Evolutionary conservation across 1,140 invertebrate species (phyloP).

Genomic region (Drosophila leontia): DNA sequence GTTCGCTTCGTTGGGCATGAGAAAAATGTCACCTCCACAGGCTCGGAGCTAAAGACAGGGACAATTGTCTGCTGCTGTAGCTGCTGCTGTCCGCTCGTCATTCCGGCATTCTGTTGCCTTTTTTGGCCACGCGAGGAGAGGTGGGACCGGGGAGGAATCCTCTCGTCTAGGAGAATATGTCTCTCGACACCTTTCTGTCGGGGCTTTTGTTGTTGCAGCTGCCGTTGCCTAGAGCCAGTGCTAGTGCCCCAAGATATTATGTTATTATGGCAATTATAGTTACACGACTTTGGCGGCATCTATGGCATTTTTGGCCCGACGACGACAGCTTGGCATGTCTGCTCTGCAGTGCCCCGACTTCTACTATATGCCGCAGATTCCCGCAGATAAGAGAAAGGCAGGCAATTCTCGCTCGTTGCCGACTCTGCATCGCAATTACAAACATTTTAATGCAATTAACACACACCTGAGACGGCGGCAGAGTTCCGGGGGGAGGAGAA

Average conservation of each 20-base stretch:
- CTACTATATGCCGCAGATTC: constrained; percentile 23
- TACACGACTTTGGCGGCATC: constrained; percentile 76
- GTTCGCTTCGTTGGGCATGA: constrained; percentile 68
- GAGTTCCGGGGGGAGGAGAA: neutral
- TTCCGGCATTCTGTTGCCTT: constrained; percentile 38
- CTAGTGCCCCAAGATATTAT: constrained; percentile 67
- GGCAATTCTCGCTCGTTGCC: constrained; percentile 30
- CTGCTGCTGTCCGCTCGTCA: constrained; percentile 26
- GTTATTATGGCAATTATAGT: constrained; percentile 84
- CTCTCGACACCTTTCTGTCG: constrained; percentile 68
- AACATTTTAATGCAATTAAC: constrained; percentile 84
- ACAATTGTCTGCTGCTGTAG: constrained; percentile 42
- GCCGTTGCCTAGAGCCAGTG: constrained; percentile 10
- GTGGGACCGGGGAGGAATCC: neutral
- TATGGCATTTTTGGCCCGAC: constrained; percentile 72
- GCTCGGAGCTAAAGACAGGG: constrained; percentile 25
- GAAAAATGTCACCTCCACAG: constrained; percentile 73
- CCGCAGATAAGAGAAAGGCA: constrained; percentile 41
- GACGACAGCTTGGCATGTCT: constrained; percentile 62
- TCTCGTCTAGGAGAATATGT: constrained; percentile 57
- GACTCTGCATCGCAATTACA: constrained; percentile 75
- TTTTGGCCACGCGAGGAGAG: constrained; percentile 19
- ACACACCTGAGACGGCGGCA: constrained; percentile 32
- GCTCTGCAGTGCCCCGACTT: constrained; percentile 7
- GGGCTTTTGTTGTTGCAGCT: constrained; percentile 31